phyloP scores from a whole-genome alignment of 2,113 vertebrate genomes.

The Marmota monax region DNA sequence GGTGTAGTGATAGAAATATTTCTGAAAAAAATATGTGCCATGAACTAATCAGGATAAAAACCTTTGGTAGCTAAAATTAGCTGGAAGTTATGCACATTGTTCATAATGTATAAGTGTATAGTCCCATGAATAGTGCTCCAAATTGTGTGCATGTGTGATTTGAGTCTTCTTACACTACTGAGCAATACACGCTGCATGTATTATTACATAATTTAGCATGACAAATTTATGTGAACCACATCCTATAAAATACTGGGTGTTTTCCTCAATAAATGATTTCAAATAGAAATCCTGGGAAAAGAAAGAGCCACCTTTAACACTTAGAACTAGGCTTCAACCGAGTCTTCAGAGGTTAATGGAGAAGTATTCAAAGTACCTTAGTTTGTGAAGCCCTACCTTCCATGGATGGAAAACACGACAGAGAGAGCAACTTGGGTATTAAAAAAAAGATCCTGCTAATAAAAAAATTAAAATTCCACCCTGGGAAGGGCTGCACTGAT shows the following conservation, averaged over 20 bases:
- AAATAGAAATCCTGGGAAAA: background rate
- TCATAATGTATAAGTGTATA: background rate
- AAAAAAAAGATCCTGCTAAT: slow-evolving; percentile 6
- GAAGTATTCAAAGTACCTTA: background rate
- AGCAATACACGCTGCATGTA: background rate
- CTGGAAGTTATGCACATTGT: background rate
- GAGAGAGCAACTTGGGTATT: background rate
- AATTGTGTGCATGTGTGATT: background rate
- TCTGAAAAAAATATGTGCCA: background rate
- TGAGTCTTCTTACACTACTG: background rate
- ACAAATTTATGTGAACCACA: slow-evolving; percentile 1
- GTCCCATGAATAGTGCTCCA: too few species aligned
- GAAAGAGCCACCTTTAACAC: background rate
- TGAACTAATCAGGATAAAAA: background rate
- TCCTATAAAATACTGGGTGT: background rate
- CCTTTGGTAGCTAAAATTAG: background rate
- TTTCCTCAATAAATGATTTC: slow-evolving; percentile 48
- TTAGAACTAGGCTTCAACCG: background rate
- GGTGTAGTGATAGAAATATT: background rate
- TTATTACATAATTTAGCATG: background rate
- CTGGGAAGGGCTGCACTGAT: background rate
- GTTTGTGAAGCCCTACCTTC: background rate
- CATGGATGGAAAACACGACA: background rate
- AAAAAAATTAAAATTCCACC: too few species aligned
- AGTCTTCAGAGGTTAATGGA: background rate